A percentile compares a stretch with the other conserved stretches of the same genome.
phyloP scores from a whole-genome alignment of 1,140 invertebrate species.

The Drosophila sp. region DNA sequence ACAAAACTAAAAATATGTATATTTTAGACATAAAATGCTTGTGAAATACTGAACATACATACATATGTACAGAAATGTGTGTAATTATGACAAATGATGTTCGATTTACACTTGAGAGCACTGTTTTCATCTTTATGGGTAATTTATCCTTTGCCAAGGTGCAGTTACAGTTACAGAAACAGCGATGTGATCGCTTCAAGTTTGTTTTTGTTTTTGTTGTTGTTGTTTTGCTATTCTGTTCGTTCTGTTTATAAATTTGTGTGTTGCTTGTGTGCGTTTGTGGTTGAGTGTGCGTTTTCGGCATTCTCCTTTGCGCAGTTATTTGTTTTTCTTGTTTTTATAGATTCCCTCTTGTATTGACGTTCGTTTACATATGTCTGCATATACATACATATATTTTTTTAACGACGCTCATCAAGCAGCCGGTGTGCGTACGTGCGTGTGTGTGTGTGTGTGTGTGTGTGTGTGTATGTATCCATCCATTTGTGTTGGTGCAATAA shows the following conservation, averaged over 20 bases:
- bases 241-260: conserved; percentile 2
- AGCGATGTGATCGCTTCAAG: conserved; percentile 26
- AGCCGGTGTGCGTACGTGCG: conserved; percentile 32
- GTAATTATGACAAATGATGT: conserved; percentile 9
- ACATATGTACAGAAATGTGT: neutral
- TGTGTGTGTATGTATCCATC: conserved; percentile 28
- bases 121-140: neutral
- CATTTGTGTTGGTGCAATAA: conserved; percentile 63
- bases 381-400: neutral
- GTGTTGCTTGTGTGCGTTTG: neutral
- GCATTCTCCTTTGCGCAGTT: conserved; percentile 73
- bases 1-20: neutral
- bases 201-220: conserved; percentile 35
- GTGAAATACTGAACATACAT: too few relatives aligned
- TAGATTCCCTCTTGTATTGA: conserved; percentile 77
- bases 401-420: conserved; percentile 32
- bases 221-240: too few relatives aligned
- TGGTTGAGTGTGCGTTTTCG: conserved; percentile 55
- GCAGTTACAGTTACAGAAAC: conserved; percentile 14
- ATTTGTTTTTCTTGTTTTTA: conserved; percentile 82
- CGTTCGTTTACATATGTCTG: conserved; percentile 53
- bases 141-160: conserved; percentile 17
- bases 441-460: conserved; percentile 29
- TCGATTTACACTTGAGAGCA: conserved; percentile 13
- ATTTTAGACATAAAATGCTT: too few relatives aligned